A percentile compares a stretch with the other conserved stretches of the same genome.
Evolutionary conservation across 2,888 invertebrate genomes (phyloP).

Genomic region (Caenorhabditis zanzibari): DNA sequence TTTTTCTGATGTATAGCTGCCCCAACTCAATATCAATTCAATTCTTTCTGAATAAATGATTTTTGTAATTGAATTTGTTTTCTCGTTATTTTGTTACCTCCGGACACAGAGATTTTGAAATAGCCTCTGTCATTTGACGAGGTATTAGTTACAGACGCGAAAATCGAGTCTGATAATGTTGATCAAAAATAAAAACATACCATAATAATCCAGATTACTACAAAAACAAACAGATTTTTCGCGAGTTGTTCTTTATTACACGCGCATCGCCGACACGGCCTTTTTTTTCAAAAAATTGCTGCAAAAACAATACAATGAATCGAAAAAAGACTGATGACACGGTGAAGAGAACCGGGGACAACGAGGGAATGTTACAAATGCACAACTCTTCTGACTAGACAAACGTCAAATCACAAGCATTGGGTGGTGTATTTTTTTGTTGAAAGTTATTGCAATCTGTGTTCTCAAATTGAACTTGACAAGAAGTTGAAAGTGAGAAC

Average conservation of each 20-base stretch:
- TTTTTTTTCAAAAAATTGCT: constrained; percentile 2
- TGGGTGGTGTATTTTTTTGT: constrained; percentile 33
- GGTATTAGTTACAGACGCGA: too few species aligned
- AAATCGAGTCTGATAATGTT: too few species aligned
- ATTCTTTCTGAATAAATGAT: constrained; percentile 63
- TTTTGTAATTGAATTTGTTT: constrained; percentile 41
- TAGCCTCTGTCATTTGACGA: too few species aligned
- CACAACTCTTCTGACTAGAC: constrained; percentile 57
- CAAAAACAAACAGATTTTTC: not conserved
- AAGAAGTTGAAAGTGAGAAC: not conserved
- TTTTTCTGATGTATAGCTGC: constrained; percentile 63
- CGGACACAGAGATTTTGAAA: too few species aligned
- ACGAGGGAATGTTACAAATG: constrained; percentile 47
- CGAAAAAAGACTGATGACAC: not conserved
- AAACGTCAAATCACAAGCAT: constrained; percentile 57
- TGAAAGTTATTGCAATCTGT: constrained; percentile 47
- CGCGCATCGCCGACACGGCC: constrained; percentile 34
- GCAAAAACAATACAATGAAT: constrained; percentile 10
- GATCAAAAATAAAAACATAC: not conserved
- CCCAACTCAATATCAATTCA: constrained; percentile 38
- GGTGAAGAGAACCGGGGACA: constrained; percentile 26
- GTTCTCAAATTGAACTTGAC: not conserved
- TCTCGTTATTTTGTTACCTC: too few species aligned
- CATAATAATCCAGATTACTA: not conserved
- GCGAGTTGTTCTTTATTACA: constrained; percentile 56